Conservation (phyloP, 2,113 vertebrate species). For the Rhizomys pruinosus region DNA sequence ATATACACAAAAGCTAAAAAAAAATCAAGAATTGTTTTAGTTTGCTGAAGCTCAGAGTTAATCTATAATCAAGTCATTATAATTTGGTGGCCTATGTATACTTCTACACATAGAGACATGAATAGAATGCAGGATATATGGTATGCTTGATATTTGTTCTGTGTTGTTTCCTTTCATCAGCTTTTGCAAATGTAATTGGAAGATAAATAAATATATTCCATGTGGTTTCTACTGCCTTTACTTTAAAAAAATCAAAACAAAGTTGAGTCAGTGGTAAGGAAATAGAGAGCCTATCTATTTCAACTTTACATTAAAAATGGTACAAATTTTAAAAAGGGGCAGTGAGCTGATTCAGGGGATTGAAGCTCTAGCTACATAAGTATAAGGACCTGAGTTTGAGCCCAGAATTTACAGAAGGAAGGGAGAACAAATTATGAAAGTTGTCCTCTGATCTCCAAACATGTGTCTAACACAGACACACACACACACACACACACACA, state of each 20-base stretch:
- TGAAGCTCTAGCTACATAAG: neutral
- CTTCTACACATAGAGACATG: neutral
- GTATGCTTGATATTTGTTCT: neutral
- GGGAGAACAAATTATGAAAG: neutral
- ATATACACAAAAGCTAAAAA: neutral
- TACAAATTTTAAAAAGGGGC: too few relatives aligned
- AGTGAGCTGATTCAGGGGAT: too few relatives aligned
- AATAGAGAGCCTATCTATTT: neutral
- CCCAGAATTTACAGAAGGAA: too few relatives aligned
- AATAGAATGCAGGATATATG: neutral
- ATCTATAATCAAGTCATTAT: neutral
- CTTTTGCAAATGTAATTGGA: constrained; percentile 37
- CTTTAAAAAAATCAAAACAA: neutral
- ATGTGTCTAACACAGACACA: too few relatives aligned
- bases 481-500: neutral
- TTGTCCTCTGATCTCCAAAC: neutral
- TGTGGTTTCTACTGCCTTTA: neutral
- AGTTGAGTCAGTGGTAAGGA: neutral
- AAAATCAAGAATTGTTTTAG: neutral
- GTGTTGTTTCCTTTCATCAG: neutral
- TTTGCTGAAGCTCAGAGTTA: constrained; percentile 15
- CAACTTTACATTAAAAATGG: neutral
- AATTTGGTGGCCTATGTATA: neutral
- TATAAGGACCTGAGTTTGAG: neutral
- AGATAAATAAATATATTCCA: neutral